Evolutionary conservation across 1,140 invertebrate species (phyloP).

Genomic region (Adelges cooleyi): DNA sequence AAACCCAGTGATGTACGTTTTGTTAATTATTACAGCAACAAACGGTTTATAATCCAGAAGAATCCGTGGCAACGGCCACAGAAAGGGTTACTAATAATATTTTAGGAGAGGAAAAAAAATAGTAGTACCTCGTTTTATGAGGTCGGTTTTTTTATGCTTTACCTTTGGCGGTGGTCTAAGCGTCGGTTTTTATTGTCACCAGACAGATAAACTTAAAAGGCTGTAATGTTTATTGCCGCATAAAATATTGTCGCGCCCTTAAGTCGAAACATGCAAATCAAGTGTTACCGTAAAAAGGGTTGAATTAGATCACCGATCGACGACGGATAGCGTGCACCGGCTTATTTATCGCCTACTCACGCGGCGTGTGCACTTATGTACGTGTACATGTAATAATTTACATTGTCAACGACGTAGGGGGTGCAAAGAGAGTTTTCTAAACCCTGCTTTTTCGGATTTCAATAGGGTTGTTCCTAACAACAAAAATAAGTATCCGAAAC

Average conservation of each 20-base stretch:
- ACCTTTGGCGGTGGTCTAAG: no score
- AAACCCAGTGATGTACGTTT: no score
- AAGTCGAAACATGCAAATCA: background rate
- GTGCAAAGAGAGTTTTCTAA: no score
- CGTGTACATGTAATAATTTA: background rate
- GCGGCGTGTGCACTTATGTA: no score
- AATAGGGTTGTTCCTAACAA: no score
- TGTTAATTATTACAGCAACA: background rate
- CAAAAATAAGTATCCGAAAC: no score
- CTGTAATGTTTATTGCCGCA: background rate
- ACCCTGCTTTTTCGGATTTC: no score
- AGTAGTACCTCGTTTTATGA: no score
- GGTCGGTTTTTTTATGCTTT: no score
- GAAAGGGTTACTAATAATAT: no score
- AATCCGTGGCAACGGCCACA: no score
- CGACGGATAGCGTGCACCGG: background rate
- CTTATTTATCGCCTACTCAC: background rate
- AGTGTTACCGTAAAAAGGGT: background rate
- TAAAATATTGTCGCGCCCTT: background rate
- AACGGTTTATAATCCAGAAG: background rate
- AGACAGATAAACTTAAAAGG: background rate
- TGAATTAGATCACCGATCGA: background rate
- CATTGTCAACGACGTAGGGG: background rate
- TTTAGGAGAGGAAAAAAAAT: no score
- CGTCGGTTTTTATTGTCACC: background rate